Percentiles rank a stretch among this genome's conserved stretches.
These are phyloP conservation scores for Ictalurus furcatus DNA, from an alignment of 2,113 vertebrate species.

Conservation along the genomic window DNA sequence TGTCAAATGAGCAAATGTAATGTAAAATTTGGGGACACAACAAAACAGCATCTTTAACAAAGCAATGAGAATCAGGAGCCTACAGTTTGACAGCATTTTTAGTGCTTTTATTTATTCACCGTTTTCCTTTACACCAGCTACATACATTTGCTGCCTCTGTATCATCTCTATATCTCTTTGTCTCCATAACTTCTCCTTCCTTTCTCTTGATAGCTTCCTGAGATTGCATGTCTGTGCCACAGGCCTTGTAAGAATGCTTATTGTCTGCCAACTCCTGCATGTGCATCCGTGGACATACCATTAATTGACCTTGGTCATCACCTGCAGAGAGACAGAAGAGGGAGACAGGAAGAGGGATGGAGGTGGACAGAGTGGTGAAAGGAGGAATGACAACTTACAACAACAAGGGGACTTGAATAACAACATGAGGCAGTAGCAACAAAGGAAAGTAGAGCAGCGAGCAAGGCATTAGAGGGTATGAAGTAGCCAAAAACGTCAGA, in stretches of 20 bases:
- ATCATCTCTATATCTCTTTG: not conserved
- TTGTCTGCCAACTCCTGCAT: constrained; percentile 67
- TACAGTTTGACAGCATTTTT: not conserved
- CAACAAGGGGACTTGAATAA: not conserved
- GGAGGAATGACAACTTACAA: not conserved
- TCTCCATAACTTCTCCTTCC: not conserved
- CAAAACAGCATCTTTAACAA: no score
- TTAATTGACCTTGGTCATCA: constrained; percentile 62
- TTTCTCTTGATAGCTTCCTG: constrained; percentile 66
- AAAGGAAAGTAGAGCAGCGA: not conserved
- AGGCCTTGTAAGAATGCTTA: constrained; percentile 64
- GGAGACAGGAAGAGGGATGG: constrained; percentile 27
- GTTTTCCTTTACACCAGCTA: not conserved
- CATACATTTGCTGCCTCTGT: not conserved
- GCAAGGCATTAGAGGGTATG: not conserved
- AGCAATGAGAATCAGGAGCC: not conserved
- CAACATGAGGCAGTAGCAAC: not conserved
- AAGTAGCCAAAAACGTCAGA: not conserved
- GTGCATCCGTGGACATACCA: constrained; percentile 62
- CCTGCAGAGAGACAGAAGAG: constrained; percentile 9
- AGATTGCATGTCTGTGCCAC: constrained; percentile 67
- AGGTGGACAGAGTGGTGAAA: not conserved
- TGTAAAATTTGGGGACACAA: no score
- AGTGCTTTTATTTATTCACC: not conserved
- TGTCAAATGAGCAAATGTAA: no score